These are phyloP conservation scores for Pseudocheirus occidentalis DNA, from an alignment of 2,797 vertebrate genomes.

Conservation along the genomic window DNA sequence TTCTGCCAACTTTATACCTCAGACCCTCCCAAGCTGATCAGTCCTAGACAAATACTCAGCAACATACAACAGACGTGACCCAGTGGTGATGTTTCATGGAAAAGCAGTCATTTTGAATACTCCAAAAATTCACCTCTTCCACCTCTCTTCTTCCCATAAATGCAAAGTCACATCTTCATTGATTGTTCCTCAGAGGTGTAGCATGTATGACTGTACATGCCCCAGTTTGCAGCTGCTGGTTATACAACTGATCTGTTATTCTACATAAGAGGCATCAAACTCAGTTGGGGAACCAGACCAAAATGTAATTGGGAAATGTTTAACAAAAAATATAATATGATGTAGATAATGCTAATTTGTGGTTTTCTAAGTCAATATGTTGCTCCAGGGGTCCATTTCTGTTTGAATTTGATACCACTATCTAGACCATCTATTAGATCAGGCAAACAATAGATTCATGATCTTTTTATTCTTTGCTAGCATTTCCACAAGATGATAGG, in stretches of 20 bases:
- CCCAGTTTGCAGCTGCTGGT: background rate
- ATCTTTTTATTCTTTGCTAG: background rate
- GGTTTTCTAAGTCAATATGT: background rate
- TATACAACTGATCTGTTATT: background rate
- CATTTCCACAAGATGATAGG: too few species aligned
- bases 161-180: fast-evolving
- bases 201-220: background rate
- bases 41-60: background rate
- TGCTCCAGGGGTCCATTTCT: background rate
- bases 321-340: background rate
- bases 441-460: background rate
- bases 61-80: background rate
- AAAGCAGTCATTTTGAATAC: background rate
- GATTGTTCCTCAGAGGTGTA: fast-evolving
- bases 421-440: background rate
- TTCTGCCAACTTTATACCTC: background rate
- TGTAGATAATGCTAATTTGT: background rate
- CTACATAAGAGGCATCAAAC: background rate
- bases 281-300: background rate
- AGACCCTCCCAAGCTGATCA: background rate
- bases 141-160: background rate
- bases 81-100: background rate
- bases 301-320: background rate
- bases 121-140: background rate
- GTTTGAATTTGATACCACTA: background rate